These are phyloP conservation scores for Drosophila nr. perissopoda DNA, from an alignment of 2,888 invertebrate species.

Conservation along the genomic window DNA sequence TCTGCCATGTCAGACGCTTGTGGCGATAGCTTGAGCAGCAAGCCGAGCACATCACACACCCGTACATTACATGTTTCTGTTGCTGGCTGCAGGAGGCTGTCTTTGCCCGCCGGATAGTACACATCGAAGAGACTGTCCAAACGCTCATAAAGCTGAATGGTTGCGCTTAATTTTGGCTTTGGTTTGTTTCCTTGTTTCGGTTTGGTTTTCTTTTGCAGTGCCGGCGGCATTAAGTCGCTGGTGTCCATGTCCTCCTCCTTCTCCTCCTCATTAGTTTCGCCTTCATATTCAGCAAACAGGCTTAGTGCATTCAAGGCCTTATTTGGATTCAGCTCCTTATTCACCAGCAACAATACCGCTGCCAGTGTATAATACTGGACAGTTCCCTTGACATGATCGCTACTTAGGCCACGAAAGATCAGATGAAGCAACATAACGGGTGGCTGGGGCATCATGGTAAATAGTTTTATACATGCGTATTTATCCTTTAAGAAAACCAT, in stretches of 20 bases:
- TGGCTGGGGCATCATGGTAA: slow-evolving; percentile 29
- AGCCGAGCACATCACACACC: slow-evolving; percentile 74
- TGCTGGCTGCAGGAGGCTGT: slow-evolving; percentile 58
- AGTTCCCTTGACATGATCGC: background rate
- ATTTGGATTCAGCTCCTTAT: slow-evolving; percentile 44
- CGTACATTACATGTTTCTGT: slow-evolving; percentile 52
- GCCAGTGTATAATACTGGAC: slow-evolving; percentile 68
- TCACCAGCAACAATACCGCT: slow-evolving; percentile 64
- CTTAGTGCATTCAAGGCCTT: slow-evolving; percentile 25
- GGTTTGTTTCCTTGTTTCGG: background rate
- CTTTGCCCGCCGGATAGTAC: slow-evolving; percentile 58
- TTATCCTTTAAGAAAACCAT: slow-evolving; percentile 73
- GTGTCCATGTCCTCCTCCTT: background rate
- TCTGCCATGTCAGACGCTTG: slow-evolving; percentile 66
- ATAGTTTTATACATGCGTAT: slow-evolving; percentile 63
- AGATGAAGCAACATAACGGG: slow-evolving; percentile 52
- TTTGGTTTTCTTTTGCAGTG: background rate
- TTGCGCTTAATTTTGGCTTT: background rate
- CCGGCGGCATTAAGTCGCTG: background rate
- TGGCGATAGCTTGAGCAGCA: slow-evolving; percentile 76
- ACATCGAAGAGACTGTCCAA: slow-evolving; percentile 69
- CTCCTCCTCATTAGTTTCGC: background rate
- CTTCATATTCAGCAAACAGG: slow-evolving; percentile 29
- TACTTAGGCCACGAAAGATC: slow-evolving; percentile 60
- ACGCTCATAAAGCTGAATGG: background rate